Base-by-base conservation (phyloP, 2,888 invertebrate genomes). In the Aspidiotus rigidus region DNA sequence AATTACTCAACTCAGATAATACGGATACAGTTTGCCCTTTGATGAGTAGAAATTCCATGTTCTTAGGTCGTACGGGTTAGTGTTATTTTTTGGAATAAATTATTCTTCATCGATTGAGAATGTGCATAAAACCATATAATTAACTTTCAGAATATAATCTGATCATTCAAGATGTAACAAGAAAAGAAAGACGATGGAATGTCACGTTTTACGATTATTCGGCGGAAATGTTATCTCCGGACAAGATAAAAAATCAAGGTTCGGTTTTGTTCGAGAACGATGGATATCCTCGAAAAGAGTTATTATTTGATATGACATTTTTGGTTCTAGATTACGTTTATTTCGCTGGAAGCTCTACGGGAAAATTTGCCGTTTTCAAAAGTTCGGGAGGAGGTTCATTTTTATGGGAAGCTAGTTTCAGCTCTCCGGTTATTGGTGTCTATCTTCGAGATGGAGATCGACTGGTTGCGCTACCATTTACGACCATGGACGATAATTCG, bases 141-240 rank as follows among this genome's bases (percentile, higher is more conserved):
- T 49, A 11, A 3, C 53, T 44, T 42, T 49, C 74, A 0, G 90
- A 97, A 76, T 98, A 97, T 78, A 91, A 91, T 71, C 87, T 98
- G 62, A 86, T 92, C 76, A 96, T 98, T 94, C 89, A 90, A 73
- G 96, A 98, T 77, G 86, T 86, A 72, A 86, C 89, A 53, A 83
- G 44, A 53, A 69, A 82, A 28, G 81, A 84, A 55, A 86, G 88
- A 76, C 87, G 87, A 72, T 98, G 97, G 97, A 98, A 99, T 80
- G 91, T 97, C 7, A 97, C 97, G 0, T 98, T 92, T 80, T 91
- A 88, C 76, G 97, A 97, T 79, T 99, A 98, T 78, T 88, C 95
- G 2, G 87, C 93, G 1, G 84, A 85, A 76, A 87, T 86, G 72
- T 90, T 87, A 86, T 86, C 85, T 60, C 85, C 86, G 64, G 88